phyloP scores from a whole-genome alignment of 1,140 invertebrate species.

The Sinonovacula constricta region DNA sequence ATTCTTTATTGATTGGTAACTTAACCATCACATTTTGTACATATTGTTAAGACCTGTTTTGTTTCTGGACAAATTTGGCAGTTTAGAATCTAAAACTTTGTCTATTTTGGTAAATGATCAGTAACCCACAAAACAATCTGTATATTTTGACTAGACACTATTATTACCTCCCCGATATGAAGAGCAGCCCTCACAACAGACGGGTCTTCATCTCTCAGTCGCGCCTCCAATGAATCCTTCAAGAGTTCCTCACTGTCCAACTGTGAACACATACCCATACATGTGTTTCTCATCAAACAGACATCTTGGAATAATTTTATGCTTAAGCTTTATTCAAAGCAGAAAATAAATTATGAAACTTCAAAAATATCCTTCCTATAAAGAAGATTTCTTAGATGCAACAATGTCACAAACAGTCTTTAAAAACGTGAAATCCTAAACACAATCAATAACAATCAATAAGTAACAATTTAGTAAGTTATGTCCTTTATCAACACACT shows the following conservation, averaged over 20 bases:
- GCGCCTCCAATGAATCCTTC: slow-evolving; percentile 56
- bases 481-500: neutral
- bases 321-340: neutral
- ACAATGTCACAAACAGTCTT: neutral
- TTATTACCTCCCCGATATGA: slow-evolving; percentile 60
- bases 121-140: neutral
- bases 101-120: neutral
- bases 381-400: neutral
- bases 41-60: too few relatives aligned
- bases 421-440: neutral
- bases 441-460: neutral
- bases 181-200: slow-evolving; percentile 65
- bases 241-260: slow-evolving; percentile 60
- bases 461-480: neutral
- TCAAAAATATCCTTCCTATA: neutral
- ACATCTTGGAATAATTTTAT: too few relatives aligned
- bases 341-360: neutral
- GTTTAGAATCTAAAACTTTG: neutral
- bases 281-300: too few relatives aligned
- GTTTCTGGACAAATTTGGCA: too few relatives aligned
- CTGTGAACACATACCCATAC: too few relatives aligned
- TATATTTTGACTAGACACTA: neutral
- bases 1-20: neutral
- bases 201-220: slow-evolving; percentile 67
- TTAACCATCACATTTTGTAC: neutral